Percentiles rank a stretch among this genome's conserved stretches.
These are phyloP conservation scores for Myripristis murdjan DNA, from an alignment of 2,797 vertebrate genomes.

Conservation along the genomic window DNA sequence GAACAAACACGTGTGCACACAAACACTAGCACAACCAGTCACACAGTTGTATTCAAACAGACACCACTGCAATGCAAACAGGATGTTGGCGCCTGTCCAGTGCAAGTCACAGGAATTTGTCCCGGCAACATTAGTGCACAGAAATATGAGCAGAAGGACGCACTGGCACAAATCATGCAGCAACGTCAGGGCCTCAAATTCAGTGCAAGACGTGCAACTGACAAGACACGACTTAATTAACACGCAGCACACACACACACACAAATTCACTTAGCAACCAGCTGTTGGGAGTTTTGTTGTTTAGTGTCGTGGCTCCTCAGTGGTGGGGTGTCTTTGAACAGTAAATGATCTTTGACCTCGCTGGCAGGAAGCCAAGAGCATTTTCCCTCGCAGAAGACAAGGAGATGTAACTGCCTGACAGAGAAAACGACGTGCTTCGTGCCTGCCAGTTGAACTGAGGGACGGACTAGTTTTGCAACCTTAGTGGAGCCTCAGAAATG, in stretches of 20 bases:
- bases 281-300: not conserved
- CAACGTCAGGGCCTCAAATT: not conserved
- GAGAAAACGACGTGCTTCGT: conserved; percentile 23
- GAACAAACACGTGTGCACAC: not conserved
- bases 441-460: not conserved
- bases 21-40: not conserved
- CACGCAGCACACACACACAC: not conserved
- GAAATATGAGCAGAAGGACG: not conserved
- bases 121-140: not conserved
- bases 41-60: too few species aligned
- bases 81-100: too few species aligned
- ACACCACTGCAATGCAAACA: too few species aligned
- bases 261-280: conserved; percentile 15
- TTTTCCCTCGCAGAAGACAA: conserved; percentile 22
- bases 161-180: not conserved
- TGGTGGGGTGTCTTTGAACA: not conserved
- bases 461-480: conserved; percentile 46
- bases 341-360: conserved; percentile 6
- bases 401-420: not conserved
- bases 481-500: conserved; percentile 41
- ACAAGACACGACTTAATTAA: not conserved
- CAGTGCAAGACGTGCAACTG: not conserved
- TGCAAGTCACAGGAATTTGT: not conserved
- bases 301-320: not conserved
- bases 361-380: not conserved